phyloP scores from a whole-genome alignment of 2,888 invertebrate species.

The Margaritifera margaritifera region DNA sequence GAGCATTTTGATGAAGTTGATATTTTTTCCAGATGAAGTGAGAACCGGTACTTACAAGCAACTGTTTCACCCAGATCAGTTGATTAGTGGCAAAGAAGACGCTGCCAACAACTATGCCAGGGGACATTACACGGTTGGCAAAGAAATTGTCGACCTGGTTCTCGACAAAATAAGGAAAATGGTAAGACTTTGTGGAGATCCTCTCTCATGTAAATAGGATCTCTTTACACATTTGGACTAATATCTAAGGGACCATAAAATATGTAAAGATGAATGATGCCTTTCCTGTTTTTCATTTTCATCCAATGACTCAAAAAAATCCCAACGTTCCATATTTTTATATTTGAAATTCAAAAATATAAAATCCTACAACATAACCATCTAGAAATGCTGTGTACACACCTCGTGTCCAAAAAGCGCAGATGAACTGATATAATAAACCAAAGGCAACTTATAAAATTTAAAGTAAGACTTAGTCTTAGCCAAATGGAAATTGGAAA shows the following conservation, averaged over 20 bases:
- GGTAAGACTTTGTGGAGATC: slow-evolving; percentile 16
- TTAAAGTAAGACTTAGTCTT: too few species aligned
- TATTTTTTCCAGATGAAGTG: slow-evolving; percentile 70
- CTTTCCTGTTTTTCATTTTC: neutral
- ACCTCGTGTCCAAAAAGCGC: too few species aligned
- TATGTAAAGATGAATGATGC: neutral
- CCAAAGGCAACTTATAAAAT: too few species aligned
- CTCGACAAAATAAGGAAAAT: slow-evolving; percentile 74
- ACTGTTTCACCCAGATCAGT: slow-evolving; percentile 96
- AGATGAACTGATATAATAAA: too few species aligned
- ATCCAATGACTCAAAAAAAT: neutral
- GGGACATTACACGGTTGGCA: slow-evolving; percentile 96
- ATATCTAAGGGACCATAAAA: neutral
- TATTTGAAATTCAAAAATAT: too few species aligned
- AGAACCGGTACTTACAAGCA: slow-evolving; percentile 83
- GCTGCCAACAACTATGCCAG: slow-evolving; percentile 98
- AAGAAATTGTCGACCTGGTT: slow-evolving; percentile 82
- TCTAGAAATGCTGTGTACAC: too few species aligned
- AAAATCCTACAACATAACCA: too few species aligned
- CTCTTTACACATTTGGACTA: neutral
- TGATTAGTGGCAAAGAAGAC: slow-evolving; percentile 97
- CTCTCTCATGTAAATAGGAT: neutral
- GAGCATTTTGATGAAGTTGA: too few species aligned
- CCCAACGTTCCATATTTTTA: too few species aligned
- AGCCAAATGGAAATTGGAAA: too few species aligned